Conservation (phyloP, 2,113 vertebrate genomes). For the Pelobates fuscus region DNA sequence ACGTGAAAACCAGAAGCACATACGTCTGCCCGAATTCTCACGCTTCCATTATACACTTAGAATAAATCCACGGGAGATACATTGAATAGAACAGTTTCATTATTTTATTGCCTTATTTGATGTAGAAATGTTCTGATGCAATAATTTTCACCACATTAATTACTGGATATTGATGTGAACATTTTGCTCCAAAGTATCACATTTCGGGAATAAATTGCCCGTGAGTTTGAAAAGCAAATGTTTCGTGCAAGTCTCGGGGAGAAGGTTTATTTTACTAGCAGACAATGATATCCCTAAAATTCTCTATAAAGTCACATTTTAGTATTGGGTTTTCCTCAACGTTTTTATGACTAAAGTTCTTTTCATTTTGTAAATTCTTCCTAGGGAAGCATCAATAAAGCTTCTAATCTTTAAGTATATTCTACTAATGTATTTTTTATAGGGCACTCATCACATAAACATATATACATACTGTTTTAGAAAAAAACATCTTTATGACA, state of each 20-base stretch:
- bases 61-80: background rate
- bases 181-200: background rate
- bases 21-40: slow-evolving; percentile 18
- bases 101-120: slow-evolving; percentile 12
- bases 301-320: background rate
- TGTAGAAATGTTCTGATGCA: background rate
- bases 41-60: slow-evolving; percentile 13
- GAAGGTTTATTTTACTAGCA: background rate
- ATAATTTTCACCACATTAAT: background rate
- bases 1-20: slow-evolving; percentile 45
- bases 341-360: background rate
- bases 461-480: no score
- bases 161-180: background rate
- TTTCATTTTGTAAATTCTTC: no score
- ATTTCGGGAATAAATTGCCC: background rate
- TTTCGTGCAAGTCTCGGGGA: background rate
- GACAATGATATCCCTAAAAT: background rate
- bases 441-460: no score
- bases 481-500: no score
- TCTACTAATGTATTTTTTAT: no score
- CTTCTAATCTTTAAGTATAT: no score
- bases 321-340: no score
- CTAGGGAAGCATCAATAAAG: no score
- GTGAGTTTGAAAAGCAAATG: background rate
- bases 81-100: background rate